Percentiles rank a stretch among this genome's conserved stretches.
Evolutionary conservation across 2,797 vertebrate genomes (phyloP).

Genomic region (Buceros bicornis): DNA sequence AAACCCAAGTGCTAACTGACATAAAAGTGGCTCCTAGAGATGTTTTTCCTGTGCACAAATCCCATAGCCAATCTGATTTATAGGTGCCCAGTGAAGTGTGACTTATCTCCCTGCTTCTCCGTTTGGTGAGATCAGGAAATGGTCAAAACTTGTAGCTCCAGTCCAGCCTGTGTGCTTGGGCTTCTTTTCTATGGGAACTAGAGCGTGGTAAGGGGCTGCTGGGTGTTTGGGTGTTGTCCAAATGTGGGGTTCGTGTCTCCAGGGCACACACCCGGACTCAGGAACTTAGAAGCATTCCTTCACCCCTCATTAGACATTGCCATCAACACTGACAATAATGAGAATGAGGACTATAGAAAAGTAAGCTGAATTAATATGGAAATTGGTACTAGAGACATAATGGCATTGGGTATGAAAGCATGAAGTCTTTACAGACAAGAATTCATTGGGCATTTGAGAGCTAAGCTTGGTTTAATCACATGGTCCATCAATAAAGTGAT

Average conservation of each 20-base stretch:
- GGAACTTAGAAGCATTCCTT: constrained; percentile 7
- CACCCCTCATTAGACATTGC: neutral
- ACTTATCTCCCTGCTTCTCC: neutral
- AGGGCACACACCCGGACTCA: neutral
- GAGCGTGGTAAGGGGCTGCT: neutral
- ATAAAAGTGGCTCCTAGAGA: neutral
- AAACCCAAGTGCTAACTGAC: neutral
- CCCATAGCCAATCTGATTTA: accelerated
- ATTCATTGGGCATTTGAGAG: constrained; percentile 20
- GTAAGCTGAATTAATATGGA: constrained; percentile 36
- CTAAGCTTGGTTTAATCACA: constrained; percentile 58
- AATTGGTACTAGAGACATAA: constrained; percentile 2
- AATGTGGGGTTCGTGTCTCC: neutral
- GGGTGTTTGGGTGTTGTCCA: neutral
- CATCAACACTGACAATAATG: neutral
- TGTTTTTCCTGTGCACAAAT: neutral
- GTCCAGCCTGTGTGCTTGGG: neutral
- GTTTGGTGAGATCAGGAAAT: neutral
- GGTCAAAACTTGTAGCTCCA: neutral
- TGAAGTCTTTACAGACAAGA: constrained; percentile 35
- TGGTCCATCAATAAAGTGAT: constrained; percentile 34
- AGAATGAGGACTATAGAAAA: neutral
- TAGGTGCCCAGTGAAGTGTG: neutral
- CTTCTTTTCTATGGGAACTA: neutral
- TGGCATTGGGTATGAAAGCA: neutral